Evolutionary conservation across 1,140 invertebrate genomes (phyloP).

Genomic region (Drusus annulatus): DNA sequence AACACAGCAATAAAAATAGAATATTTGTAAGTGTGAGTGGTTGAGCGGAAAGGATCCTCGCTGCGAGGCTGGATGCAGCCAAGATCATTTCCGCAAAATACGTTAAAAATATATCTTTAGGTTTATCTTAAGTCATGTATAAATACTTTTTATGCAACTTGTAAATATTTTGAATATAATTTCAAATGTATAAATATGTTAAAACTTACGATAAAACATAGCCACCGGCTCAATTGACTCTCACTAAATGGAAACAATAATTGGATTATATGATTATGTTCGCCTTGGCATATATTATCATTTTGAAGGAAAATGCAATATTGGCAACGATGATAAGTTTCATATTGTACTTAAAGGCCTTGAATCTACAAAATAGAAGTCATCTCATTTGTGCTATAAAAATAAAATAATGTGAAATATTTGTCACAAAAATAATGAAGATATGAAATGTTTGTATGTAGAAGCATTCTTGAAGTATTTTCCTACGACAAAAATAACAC

Average conservation of each 20-base stretch:
- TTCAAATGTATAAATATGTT: conserved; percentile 48
- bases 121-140: conserved; percentile 50
- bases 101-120: conserved; percentile 56
- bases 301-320: conserved; percentile 2
- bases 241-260: not conserved
- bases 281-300: not conserved
- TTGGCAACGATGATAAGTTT: conserved; percentile 46
- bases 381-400: conserved; percentile 40
- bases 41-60: conserved; percentile 47
- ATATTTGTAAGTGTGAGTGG: conserved; percentile 42
- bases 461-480: not conserved
- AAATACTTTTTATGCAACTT: conserved; percentile 57
- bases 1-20: conserved; percentile 53
- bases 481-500: too few relatives aligned
- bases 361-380: conserved; percentile 30
- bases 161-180: conserved; percentile 54
- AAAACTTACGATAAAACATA: conserved; percentile 51
- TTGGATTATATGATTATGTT: not conserved
- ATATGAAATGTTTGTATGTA: conserved; percentile 18
- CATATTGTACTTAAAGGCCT: conserved; percentile 49
- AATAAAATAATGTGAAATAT: conserved; percentile 30
- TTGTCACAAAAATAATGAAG: conserved; percentile 24
- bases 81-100: conserved; percentile 50
- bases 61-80: conserved; percentile 58
- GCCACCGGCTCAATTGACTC: conserved; percentile 54